These are phyloP conservation scores for Protaetia brevitarsis DNA, from an alignment of 1,140 invertebrate genomes.

Conservation along the genomic window DNA sequence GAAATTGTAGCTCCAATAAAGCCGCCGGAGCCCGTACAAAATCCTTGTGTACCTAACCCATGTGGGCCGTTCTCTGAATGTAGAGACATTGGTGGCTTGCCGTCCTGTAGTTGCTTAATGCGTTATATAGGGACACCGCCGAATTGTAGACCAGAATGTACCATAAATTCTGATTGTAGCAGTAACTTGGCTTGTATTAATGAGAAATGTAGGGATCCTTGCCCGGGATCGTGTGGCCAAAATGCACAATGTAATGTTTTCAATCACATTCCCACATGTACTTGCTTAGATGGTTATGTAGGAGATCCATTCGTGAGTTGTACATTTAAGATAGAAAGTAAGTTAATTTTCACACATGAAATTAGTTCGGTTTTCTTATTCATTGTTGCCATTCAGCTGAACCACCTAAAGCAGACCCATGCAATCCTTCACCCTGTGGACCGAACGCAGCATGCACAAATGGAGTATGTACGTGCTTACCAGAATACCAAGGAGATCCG, in stretches of 20 bases:
- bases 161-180: constrained; percentile 65
- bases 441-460: constrained; percentile 58
- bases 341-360: constrained; percentile 31
- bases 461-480: constrained; percentile 60
- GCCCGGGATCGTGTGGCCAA: constrained; percentile 66
- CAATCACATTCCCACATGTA: constrained; percentile 68
- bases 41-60: constrained; percentile 72
- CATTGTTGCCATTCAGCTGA: constrained; percentile 35
- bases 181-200: constrained; percentile 64
- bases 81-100: constrained; percentile 56
- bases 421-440: constrained; percentile 66
- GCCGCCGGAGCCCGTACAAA: constrained; percentile 47
- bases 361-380: constrained; percentile 20
- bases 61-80: constrained; percentile 72
- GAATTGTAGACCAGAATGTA: constrained; percentile 69
- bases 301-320: constrained; percentile 68
- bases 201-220: constrained; percentile 69
- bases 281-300: constrained; percentile 62
- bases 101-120: constrained; percentile 65
- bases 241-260: constrained; percentile 63
- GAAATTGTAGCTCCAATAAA: constrained; percentile 42
- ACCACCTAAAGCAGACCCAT: constrained; percentile 49
- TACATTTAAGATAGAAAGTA: constrained; percentile 52
- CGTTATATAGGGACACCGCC: constrained; percentile 67
- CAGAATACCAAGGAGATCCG: constrained; percentile 67